A percentile compares a stretch with the other conserved stretches of the same genome.
Evolutionary conservation across 2,113 vertebrate genomes (phyloP).

Genomic region (Chascanopsetta lugubris): DNA sequence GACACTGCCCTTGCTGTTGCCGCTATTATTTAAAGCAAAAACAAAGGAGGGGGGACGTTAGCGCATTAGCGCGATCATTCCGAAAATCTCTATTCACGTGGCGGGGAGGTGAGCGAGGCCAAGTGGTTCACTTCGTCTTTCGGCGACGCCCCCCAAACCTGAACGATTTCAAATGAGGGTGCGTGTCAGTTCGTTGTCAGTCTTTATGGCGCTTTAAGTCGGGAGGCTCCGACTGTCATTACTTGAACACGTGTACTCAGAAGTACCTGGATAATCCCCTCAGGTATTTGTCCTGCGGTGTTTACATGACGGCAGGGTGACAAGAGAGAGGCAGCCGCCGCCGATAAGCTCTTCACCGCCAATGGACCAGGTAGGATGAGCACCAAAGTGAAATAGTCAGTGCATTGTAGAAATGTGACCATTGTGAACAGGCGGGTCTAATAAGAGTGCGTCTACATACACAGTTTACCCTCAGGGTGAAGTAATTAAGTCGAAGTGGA

Average conservation of each 20-base stretch:
- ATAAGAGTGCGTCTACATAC: too few relatives aligned
- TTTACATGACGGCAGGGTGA: too few relatives aligned
- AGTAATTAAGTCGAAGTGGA: too few relatives aligned
- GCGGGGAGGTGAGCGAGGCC: slow-evolving; percentile 13
- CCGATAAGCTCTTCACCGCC: too few relatives aligned
- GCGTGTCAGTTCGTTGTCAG: not conserved
- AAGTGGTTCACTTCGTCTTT: not conserved
- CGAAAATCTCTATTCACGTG: slow-evolving; percentile 12
- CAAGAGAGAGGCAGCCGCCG: too few relatives aligned
- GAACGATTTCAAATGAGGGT: not conserved
- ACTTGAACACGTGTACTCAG: not conserved
- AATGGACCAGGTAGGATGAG: too few relatives aligned
- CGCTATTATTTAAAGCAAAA: slow-evolving; percentile 38
- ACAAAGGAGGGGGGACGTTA: slow-evolving; percentile 2
- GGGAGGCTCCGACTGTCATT: not conserved
- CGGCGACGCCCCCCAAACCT: not conserved
- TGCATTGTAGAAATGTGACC: too few relatives aligned
- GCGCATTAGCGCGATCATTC: slow-evolving; percentile 21
- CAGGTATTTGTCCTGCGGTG: too few relatives aligned
- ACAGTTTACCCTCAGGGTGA: too few relatives aligned
- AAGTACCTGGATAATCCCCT: not conserved
- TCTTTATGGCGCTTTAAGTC: not conserved
- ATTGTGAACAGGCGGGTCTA: too few relatives aligned
- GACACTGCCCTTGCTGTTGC: slow-evolving; percentile 59
- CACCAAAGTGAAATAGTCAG: too few relatives aligned